Evolutionary conservation across 2,888 invertebrate genomes (phyloP).

Genomic region (Fragum whitleyi): DNA sequence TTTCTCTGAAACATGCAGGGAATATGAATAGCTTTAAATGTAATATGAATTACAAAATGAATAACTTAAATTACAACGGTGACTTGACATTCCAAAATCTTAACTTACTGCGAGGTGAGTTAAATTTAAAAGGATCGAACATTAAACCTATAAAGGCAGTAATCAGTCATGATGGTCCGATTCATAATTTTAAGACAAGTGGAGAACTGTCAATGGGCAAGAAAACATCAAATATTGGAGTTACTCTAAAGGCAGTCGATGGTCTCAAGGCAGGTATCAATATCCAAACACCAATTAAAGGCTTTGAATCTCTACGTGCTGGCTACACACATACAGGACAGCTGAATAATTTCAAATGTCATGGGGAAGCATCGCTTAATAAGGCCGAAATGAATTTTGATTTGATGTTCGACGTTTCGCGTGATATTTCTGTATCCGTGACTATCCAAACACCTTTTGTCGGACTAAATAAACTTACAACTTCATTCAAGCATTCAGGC

Average conservation of each 20-base stretch:
- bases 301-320: constrained; percentile 29
- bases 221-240: constrained; percentile 26
- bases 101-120: constrained; percentile 39
- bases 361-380: constrained; percentile 35
- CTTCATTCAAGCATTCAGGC: constrained; percentile 37
- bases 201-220: constrained; percentile 39
- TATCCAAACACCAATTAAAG: constrained; percentile 40
- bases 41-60: constrained; percentile 52
- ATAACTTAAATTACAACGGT: constrained; percentile 48
- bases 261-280: constrained; percentile 34
- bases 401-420: constrained; percentile 30
- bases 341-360: constrained; percentile 41
- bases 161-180: constrained; percentile 39
- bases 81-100: constrained; percentile 48
- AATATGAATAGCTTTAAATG: constrained; percentile 46
- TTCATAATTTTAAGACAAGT: constrained; percentile 40
- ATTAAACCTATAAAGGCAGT: constrained; percentile 38
- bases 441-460: constrained; percentile 37
- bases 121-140: constrained; percentile 47
- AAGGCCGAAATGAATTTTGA: constrained; percentile 25
- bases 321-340: constrained; percentile 41
- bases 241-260: constrained; percentile 32
- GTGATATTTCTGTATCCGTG: constrained; percentile 27
- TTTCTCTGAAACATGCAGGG: constrained; percentile 53
- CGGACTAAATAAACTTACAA: constrained; percentile 33